Evolutionary conservation across 2,113 vertebrate species (phyloP).

Genomic region (Erinaceus europaeus): DNA sequence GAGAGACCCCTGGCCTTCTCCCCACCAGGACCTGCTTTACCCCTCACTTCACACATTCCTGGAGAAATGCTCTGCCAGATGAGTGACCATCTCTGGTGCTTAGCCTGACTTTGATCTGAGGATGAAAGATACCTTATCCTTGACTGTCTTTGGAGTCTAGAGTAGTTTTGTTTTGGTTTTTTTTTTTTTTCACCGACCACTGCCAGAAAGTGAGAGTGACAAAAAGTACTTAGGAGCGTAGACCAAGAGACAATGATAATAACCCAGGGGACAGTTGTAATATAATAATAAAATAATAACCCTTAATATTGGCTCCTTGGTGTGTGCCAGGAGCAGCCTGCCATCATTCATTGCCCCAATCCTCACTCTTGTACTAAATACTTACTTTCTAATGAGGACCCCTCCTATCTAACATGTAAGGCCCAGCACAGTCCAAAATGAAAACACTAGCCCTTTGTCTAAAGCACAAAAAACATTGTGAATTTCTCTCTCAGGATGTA

Average conservation of each 20-base stretch:
- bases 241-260: not conserved
- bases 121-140: not conserved
- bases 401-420: not conserved
- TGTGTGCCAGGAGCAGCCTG: not conserved
- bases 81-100: not conserved
- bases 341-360: not conserved
- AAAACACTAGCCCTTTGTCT: not conserved
- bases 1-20: not conserved
- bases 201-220: not conserved
- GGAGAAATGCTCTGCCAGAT: not conserved
- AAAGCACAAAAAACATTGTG: not conserved
- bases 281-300: not conserved
- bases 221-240: not conserved
- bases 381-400: conserved; percentile 14
- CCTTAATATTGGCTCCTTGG: not conserved
- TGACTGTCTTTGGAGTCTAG: not conserved
- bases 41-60: not conserved
- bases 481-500: not conserved
- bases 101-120: not conserved
- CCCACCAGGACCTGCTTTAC: not conserved
- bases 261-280: not conserved
- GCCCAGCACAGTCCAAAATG: not conserved
- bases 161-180: too few relatives aligned
- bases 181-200: not conserved
- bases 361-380: not conserved